These are phyloP conservation scores for Acrocera orbiculus DNA, from an alignment of 2,888 invertebrate genomes.

Conservation along the genomic window DNA sequence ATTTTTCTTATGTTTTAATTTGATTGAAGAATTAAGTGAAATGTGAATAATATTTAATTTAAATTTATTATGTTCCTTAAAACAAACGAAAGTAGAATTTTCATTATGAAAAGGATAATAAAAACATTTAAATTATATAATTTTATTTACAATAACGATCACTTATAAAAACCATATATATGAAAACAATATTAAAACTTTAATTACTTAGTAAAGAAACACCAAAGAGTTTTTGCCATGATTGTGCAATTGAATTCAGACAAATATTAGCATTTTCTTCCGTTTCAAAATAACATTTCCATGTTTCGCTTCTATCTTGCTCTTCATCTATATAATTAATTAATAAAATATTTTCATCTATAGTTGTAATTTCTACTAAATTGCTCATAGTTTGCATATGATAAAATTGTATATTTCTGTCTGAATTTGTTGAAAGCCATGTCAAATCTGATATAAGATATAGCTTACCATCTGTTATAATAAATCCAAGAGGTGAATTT, in stretches of 20 bases:
- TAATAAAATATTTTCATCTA: constrained; percentile 15
- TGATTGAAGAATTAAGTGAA: too few relatives aligned
- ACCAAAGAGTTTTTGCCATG: constrained; percentile 38
- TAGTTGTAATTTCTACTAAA: constrained; percentile 34
- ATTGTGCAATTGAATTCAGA: constrained; percentile 32
- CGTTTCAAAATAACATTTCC: constrained; percentile 34
- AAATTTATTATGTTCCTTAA: too few relatives aligned
- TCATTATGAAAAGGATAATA: too few relatives aligned
- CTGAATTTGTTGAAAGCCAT: constrained; percentile 31
- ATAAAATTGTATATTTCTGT: constrained; percentile 18
- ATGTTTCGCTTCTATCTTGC: constrained; percentile 31
- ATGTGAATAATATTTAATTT: too few relatives aligned
- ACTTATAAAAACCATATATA: too few relatives aligned
- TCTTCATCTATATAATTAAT: constrained; percentile 37
- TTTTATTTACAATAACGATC: too few relatives aligned
- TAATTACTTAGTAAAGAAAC: constrained; percentile 27
- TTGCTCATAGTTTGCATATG: constrained; percentile 35
- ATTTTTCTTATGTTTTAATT: too few relatives aligned
- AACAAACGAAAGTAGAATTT: too few relatives aligned
- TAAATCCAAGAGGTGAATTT: constrained; percentile 19
- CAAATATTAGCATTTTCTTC: constrained; percentile 31
- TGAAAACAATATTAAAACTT: neutral
- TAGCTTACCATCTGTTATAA: constrained; percentile 30
- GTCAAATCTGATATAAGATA: constrained; percentile 31
- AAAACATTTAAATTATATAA: too few relatives aligned